phyloP scores from a whole-genome alignment of 2,888 invertebrate genomes.

The Archips crataeganus region DNA sequence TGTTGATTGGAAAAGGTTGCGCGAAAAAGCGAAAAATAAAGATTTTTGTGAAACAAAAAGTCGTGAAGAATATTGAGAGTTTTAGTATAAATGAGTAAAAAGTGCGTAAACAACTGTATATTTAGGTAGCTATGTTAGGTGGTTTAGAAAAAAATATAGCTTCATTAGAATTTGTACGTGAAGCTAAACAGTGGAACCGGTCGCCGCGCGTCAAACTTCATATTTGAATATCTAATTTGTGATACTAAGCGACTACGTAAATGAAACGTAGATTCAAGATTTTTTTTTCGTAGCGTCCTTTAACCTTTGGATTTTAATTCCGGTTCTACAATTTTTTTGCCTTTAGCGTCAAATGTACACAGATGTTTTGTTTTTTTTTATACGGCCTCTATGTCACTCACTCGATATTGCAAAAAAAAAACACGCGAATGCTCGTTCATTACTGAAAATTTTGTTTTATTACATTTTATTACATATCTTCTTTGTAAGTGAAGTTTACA shows the following conservation, averaged over 20 bases:
- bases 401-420: no score
- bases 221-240: slow-evolving; percentile 34
- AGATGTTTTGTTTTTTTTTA: neutral
- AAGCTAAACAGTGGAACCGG: slow-evolving; percentile 7
- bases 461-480: no score
- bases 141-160: neutral
- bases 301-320: neutral
- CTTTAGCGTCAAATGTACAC: neutral
- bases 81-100: neutral
- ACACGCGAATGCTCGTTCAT: no score
- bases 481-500: no score
- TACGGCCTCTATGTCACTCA: neutral
- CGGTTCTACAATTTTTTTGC: neutral
- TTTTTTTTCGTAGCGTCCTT: neutral
- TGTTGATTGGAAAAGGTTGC: neutral
- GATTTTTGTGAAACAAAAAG: no score
- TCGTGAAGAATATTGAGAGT: no score
- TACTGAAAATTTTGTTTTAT: no score
- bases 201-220: slow-evolving; percentile 21
- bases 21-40: neutral
- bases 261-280: neutral
- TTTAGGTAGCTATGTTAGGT: neutral
- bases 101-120: neutral
- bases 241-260: slow-evolving; percentile 5
- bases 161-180: slow-evolving; percentile 9